Evolutionary conservation across 2,797 vertebrate genomes (phyloP).

Genomic region (Threskiornis aethiopicus): DNA sequence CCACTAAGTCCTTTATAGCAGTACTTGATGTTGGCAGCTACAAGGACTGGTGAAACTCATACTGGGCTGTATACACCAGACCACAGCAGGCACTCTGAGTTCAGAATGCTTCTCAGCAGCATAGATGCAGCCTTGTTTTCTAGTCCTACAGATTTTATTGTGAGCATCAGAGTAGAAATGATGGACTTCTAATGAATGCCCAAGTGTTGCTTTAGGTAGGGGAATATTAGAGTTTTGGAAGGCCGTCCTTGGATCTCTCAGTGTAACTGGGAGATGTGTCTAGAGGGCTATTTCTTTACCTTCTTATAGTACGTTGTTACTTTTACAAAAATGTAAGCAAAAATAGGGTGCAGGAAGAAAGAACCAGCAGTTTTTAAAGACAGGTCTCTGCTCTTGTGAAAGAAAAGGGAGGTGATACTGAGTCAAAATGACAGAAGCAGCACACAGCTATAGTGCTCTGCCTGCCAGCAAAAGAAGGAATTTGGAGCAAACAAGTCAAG

Average conservation of each 20-base stretch:
- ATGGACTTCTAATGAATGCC: neutral
- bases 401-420: neutral
- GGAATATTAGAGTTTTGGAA: neutral
- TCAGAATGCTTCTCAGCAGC: neutral
- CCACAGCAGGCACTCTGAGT: neutral
- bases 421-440: neutral
- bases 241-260: neutral
- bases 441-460: neutral
- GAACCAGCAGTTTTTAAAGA: neutral
- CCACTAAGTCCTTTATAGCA: neutral
- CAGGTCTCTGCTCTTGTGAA: neutral
- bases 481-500: neutral
- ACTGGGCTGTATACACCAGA: neutral
- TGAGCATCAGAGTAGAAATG: neutral
- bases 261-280: neutral
- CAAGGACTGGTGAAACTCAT: neutral
- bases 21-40: neutral
- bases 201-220: neutral
- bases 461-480: neutral
- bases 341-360: neutral
- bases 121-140: neutral
- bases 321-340: neutral
- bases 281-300: neutral
- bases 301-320: neutral
- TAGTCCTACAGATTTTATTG: neutral